A percentile compares a stretch with the other conserved stretches of the same genome.
These are phyloP conservation scores for Yponomeuta evonymella DNA, from an alignment of 2,888 invertebrate species.

Conservation along the genomic window DNA sequence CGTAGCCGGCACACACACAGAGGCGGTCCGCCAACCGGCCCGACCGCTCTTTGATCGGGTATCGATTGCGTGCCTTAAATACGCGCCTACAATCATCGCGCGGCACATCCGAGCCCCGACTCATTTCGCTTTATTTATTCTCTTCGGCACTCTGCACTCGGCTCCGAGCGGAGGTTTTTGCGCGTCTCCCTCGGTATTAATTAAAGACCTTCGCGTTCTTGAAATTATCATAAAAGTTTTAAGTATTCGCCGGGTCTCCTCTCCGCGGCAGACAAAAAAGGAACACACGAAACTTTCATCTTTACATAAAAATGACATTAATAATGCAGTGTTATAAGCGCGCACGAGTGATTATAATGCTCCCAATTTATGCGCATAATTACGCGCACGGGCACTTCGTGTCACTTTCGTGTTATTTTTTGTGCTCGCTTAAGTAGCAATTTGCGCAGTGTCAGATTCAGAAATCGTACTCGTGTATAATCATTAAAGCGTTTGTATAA, in stretches of 20 bases:
- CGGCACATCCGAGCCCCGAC: slow-evolving; percentile 18
- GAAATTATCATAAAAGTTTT: slow-evolving; percentile 15
- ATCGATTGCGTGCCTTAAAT: slow-evolving; percentile 57
- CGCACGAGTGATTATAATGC: slow-evolving; percentile 17
- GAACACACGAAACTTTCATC: slow-evolving; percentile 14
- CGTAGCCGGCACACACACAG: slow-evolving; percentile 18
- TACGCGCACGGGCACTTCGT: slow-evolving; percentile 18
- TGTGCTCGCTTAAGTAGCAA: slow-evolving; percentile 20
- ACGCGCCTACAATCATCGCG: slow-evolving; percentile 39
- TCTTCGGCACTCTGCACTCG: slow-evolving; percentile 1
- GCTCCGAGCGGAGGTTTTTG: slow-evolving; percentile 7
- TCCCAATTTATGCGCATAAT: slow-evolving; percentile 25
- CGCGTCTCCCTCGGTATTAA: slow-evolving; percentile 12
- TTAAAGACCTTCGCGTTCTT: slow-evolving; percentile 15
- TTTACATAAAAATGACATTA: slow-evolving; percentile 17
- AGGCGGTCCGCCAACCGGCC: slow-evolving; percentile 40
- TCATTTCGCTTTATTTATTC: slow-evolving; percentile 14
- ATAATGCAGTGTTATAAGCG: slow-evolving; percentile 17
- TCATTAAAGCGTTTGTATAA: not conserved
- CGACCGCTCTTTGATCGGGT: slow-evolving; percentile 45
- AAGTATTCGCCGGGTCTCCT: slow-evolving; percentile 6
- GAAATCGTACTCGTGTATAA: not conserved
- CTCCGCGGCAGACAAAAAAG: slow-evolving; percentile 14
- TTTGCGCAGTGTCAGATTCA: slow-evolving; percentile 8
- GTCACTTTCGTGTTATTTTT: slow-evolving; percentile 29